phyloP scores from a whole-genome alignment of 2,888 invertebrate genomes.

The Arrhopalites spinosus region DNA sequence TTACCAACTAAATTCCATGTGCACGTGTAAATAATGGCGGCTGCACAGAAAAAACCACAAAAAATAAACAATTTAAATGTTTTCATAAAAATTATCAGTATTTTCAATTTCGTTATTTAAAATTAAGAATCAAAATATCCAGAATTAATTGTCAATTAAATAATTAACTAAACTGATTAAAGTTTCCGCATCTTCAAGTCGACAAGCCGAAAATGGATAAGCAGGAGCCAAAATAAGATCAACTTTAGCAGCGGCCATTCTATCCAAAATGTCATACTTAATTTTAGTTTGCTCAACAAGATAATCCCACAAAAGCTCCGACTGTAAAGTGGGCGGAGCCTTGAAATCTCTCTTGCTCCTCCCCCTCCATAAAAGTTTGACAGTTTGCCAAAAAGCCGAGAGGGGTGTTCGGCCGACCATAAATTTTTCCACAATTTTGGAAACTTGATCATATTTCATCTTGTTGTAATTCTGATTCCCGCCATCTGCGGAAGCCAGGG shows the following conservation, averaged over 20 bases:
- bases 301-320: slow-evolving; percentile 23
- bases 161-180: not conserved
- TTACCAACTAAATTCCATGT: slow-evolving; percentile 26
- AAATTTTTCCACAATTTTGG: slow-evolving; percentile 10
- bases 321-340: not conserved
- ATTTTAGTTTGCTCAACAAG: not conserved
- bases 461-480: slow-evolving; percentile 23
- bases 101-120: too few species aligned
- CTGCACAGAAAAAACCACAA: not conserved
- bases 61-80: too few species aligned
- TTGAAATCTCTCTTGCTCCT: not conserved
- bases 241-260: slow-evolving; percentile 11
- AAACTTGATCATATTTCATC: slow-evolving; percentile 13
- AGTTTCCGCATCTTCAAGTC: slow-evolving; percentile 10
- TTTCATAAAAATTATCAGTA: too few species aligned
- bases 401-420: not conserved
- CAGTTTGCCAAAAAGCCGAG: not conserved
- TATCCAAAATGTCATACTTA: slow-evolving; percentile 19
- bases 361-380: not conserved
- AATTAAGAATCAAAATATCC: too few species aligned
- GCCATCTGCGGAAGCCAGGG: slow-evolving; percentile 9
- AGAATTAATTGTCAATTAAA: too few species aligned
- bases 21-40: slow-evolving; percentile 52
- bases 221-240: slow-evolving; percentile 17
- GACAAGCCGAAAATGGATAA: slow-evolving; percentile 13